A percentile compares a stretch with the other conserved stretches of the same genome.
phyloP scores from a whole-genome alignment of 2,113 vertebrate species.

The Mormyrus iriodes region DNA sequence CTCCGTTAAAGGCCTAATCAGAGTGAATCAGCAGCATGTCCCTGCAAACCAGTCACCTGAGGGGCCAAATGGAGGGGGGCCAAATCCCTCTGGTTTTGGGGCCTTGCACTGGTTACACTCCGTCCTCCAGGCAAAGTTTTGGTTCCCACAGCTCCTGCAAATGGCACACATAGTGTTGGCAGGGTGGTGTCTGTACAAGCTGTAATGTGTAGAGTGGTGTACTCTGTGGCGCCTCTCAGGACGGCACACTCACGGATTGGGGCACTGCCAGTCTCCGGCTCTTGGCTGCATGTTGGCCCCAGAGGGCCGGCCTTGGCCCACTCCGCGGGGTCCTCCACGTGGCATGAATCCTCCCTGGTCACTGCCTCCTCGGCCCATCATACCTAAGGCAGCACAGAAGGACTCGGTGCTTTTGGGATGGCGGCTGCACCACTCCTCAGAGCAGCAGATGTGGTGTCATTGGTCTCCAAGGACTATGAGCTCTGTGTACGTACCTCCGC shows the following conservation, averaged over 20 bases:
- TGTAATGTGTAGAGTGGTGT: neutral
- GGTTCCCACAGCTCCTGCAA: constrained; percentile 87
- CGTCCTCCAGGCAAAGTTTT: constrained; percentile 96
- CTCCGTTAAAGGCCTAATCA: neutral
- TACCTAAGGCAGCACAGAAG: constrained; percentile 31
- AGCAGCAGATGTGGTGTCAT: neutral
- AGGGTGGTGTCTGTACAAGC: neutral
- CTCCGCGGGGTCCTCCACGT: constrained; percentile 76
- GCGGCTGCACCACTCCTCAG: neutral
- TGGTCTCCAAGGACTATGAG: neutral
- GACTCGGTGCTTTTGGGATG: neutral
- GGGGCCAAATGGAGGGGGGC: constrained; percentile 82
- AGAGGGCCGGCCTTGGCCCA: constrained; percentile 72
- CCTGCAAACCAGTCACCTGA: constrained; percentile 63
- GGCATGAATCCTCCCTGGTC: constrained; percentile 78
- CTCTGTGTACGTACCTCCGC: constrained; percentile 65
- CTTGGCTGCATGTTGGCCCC: constrained; percentile 91
- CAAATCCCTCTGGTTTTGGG: constrained; percentile 89
- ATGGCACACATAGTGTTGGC: neutral
- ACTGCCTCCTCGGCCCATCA: constrained; percentile 57
- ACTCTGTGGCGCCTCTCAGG: neutral
- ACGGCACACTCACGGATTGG: constrained; percentile 78
- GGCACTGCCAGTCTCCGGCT: constrained; percentile 96
- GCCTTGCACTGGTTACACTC: constrained; percentile 99
- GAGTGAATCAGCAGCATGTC: neutral